Evolutionary conservation across 2,888 invertebrate species (phyloP), one percentile per base, ranked within the genome.

Genomic region (Abscondita cerata): DNA sequence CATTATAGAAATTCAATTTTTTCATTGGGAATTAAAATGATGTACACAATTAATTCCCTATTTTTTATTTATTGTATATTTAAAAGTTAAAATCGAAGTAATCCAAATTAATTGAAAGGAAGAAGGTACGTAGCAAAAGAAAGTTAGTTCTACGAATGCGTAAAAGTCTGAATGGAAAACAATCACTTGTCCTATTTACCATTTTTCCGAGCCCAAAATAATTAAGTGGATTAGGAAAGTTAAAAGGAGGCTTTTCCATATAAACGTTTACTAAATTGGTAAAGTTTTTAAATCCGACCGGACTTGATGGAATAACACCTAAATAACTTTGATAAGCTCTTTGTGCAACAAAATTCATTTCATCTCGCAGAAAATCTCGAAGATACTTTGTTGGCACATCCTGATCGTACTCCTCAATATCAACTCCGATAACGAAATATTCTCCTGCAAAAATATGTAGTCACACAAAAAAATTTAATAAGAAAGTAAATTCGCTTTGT

Each of bases 401-500:
- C 1, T 86, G 81, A 73, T 95, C 92, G 80, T 95, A 96, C 73
- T 94, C 92, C 70, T 94, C 93, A 11, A 94, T 89, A 75, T 95
- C 93, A 4, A 96, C 92, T 3, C 96, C 96, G 16, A 96, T 90
- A 1, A 95, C 96, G 77, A 94, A 95, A 77, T 96, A 97, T 76
- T 96, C 93, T n/a, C 96, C 93, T 91, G 79, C 31, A 59, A 62
- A 31, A 8, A 33, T 15, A 12, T 20, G 3, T 25, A 6, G 6
- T 25, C 4, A 25, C 25, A 6, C 6, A 25, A 25, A 25, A 25
- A 25, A 25, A 25, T 25, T 2, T 25, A 25, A 25, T 25, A 25
- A 4, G n/a, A 25, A 25, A 25, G 2, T 4, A 25, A 25, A 46
- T 19, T 12, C 20, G 25, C n/a, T 12, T 34, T 6, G 15, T 50